Evolutionary conservation across 2,888 invertebrate species (phyloP), one percentile per base, ranked within the genome.

Genomic region (Ectobius pallidus): DNA sequence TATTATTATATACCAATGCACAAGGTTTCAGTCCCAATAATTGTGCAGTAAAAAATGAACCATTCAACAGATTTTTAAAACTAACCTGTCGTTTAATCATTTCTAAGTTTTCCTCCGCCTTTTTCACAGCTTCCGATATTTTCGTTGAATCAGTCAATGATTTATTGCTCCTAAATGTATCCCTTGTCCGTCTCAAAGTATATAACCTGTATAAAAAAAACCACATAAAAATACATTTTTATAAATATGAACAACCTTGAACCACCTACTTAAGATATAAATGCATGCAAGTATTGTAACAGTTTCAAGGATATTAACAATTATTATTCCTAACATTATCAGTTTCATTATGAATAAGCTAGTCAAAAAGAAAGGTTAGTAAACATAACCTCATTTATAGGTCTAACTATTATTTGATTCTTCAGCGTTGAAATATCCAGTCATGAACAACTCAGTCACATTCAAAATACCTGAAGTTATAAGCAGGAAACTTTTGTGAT

Each of bases 181-280:
- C 63, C 18, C 63, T 32, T 22, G 32, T 42, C 18, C 63, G 39
- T 25, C 63, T 63, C 25, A 63, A 63, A 16, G 63, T 42, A 42
- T 63, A 63, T n/a, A 63, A 16, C 25, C 63, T 63, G 63, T 9
- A 63, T 39, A 18, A 6, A 52, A 22, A 25, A 18, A 18, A 46
- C n/a, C 9, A 4, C n/a, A 6, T n/a, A 46, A 20, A 18, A 46
- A 1, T 18, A 46, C 1, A 1, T n/a, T n/a, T n/a, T n/a, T n/a
- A n/a, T n/a, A n/a, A n/a, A n/a, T n/a, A n/a, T n/a, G n/a, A n/a
- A n/a, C n/a, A n/a, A n/a, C n/a, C n/a, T n/a, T n/a, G n/a, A n/a
- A n/a, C n/a, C n/a, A n/a, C n/a, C n/a, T n/a, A n/a, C n/a, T n/a
- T n/a, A n/a, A n/a, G n/a, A n/a, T n/a, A n/a, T n/a, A n/a, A n/a